Base-by-base conservation (phyloP, 1,140 invertebrate species). In the Akabosia matsudoensis region DNA sequence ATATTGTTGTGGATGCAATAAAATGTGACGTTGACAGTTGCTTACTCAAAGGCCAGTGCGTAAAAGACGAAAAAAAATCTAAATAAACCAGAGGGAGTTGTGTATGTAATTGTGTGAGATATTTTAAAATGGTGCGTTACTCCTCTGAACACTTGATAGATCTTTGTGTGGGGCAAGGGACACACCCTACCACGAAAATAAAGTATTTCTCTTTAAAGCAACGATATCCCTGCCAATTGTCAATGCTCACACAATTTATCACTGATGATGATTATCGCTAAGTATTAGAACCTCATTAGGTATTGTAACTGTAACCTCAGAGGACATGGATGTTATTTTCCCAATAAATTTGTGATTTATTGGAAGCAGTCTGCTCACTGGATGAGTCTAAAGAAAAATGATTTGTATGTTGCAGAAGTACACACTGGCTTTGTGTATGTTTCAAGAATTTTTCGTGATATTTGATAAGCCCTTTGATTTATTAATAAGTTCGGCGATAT, bases 221-320 rank as follows among this genome's bases (percentile, higher is more conserved):
- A 24, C 24, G 54, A 56, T 56, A 22, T 56, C 22, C 37, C 7
- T 45, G 37, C 37, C 37, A 61, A 31, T 67, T 67, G 28, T 67
- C 28, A 31, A 16, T 67, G 61, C 61, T 67, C 61, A 7, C 7
- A 67, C 31, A 67, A 67, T 67, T 67, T 67, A 67, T 67, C 61
- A 67, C 61, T 67, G 28, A 30, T 67, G 61, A 67, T 67, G 7
- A 67, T 67, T 67, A 67, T 67, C 26, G 31, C n/a, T n/a, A 67
- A 30, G 31, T 67, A 67, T 67, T 67, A 67, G 61, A 22, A 67
- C 31, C 61, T 67, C 61, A 67, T 67, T 67, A 67, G 61, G 1
- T 22, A 7, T n/a, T n/a, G n/a, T n/a, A n/a, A n/a, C n/a, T n/a
- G n/a, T n/a, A n/a, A n/a, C n/a, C n/a, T n/a, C n/a, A n/a, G n/a